These are phyloP conservation scores for Sebastes hopkinsi DNA, from an alignment of 2,797 vertebrate species.

Conservation along the genomic window DNA sequence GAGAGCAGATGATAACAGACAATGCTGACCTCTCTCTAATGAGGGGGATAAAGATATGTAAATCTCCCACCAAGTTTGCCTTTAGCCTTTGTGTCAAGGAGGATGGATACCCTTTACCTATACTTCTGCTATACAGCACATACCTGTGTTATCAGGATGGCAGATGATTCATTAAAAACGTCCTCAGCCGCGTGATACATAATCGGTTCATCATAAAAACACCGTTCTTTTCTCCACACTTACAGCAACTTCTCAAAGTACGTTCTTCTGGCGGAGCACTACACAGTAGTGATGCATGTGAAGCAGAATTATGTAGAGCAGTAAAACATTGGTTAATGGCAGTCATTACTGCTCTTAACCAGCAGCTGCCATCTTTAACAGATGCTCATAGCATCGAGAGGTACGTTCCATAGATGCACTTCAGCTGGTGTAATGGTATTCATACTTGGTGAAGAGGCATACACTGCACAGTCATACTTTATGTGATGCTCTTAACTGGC, in stretches of 20 bases:
- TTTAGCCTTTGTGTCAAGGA: slow-evolving; percentile 29
- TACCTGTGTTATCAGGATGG: neutral
- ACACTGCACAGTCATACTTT: slow-evolving; percentile 35
- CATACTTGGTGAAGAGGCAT: slow-evolving; percentile 38
- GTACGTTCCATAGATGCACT: slow-evolving; percentile 40
- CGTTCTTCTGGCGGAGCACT: neutral
- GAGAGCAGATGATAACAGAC: slow-evolving; percentile 24
- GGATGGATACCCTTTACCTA: neutral
- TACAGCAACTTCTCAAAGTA: neutral
- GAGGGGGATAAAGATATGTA: slow-evolving; percentile 48
- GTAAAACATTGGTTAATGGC: slow-evolving; percentile 59
- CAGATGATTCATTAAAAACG: neutral
- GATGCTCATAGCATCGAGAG: slow-evolving; percentile 47
- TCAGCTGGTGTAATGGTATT: slow-evolving; percentile 54
- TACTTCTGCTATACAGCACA: neutral
- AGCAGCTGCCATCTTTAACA: slow-evolving; percentile 61
- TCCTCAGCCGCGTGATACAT: neutral
- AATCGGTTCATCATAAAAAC: slow-evolving; percentile 6
- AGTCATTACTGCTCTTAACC: slow-evolving; percentile 65
- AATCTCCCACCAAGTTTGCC: slow-evolving; percentile 35
- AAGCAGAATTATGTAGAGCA: slow-evolving; percentile 40
- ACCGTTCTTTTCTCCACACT: neutral
- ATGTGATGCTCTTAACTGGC: slow-evolving; percentile 42
- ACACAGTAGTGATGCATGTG: slow-evolving; percentile 15
- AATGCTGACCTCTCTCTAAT: slow-evolving; percentile 53